A percentile compares a stretch with the other conserved stretches of the same genome.
Conservation (phyloP, 1,140 invertebrate species). For the Marisa cornuarietis region DNA sequence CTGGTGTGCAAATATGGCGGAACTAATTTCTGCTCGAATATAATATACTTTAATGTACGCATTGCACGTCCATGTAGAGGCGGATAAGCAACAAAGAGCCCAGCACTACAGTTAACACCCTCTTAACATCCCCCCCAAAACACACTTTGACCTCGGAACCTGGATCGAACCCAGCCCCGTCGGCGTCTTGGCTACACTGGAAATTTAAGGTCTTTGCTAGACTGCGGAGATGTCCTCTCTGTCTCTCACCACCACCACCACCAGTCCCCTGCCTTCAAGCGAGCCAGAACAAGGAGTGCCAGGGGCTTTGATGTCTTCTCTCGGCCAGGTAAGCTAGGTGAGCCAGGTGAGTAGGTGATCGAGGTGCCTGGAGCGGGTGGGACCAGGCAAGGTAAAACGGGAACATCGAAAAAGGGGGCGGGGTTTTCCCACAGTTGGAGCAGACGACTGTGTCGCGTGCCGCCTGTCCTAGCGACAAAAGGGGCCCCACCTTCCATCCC, state of each 20-base stretch:
- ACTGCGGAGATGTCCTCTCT: background rate
- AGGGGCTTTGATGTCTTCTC: background rate
- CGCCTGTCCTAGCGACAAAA: conserved; percentile 10
- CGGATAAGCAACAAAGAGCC: background rate
- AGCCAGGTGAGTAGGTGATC: no score
- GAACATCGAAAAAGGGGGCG: conserved; percentile 13
- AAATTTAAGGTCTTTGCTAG: background rate
- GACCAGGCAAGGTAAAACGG: background rate
- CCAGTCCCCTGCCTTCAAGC: background rate
- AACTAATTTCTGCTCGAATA: no score
- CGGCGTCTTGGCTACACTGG: no score
- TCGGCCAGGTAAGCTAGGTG: background rate
- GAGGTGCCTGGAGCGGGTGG: background rate
- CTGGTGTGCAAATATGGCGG: background rate
- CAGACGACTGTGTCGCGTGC: conserved; percentile 12
- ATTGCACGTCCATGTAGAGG: background rate
- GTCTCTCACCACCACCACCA: background rate
- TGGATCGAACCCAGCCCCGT: no score
- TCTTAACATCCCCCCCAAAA: no score
- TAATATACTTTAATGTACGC: no score
- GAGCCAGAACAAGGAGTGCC: no score
- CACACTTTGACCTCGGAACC: no score
- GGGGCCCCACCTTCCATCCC: background rate
- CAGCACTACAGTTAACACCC: background rate
- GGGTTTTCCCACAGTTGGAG: conserved; percentile 19